Evolutionary conservation across 2,797 vertebrate species (phyloP).

Genomic region (Anas capensis): DNA sequence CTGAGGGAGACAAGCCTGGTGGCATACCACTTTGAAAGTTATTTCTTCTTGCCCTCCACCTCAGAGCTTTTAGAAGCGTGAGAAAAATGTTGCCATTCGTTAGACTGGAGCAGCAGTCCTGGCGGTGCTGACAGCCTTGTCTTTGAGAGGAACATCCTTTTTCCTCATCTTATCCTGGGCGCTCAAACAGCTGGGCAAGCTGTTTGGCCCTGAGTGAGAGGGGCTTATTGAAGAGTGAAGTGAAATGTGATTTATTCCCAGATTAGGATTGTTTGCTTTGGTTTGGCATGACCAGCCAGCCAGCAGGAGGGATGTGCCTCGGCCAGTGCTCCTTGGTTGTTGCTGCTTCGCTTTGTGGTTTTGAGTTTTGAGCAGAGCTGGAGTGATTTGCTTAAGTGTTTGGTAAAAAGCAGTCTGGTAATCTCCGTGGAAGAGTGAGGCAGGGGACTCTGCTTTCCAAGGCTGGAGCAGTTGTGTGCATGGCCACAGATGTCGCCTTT

Average conservation of each 20-base stretch:
- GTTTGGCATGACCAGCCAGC: background rate
- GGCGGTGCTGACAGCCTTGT: background rate
- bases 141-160: background rate
- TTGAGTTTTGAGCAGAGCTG: background rate
- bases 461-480: background rate
- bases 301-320: background rate
- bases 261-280: background rate
- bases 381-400: background rate
- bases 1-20: background rate
- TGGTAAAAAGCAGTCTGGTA: background rate
- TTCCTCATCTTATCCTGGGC: background rate
- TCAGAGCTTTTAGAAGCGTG: background rate
- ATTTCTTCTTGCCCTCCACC: background rate
- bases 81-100: background rate
- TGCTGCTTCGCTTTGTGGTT: background rate
- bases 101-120: background rate
- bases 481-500: background rate
- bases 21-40: background rate
- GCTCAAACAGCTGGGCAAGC: background rate
- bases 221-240: background rate
- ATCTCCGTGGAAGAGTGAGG: background rate
- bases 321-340: background rate
- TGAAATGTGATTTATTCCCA: slow-evolving; percentile 11
- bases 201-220: background rate
- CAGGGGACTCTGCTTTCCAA: background rate